A percentile compares a stretch with the other conserved stretches of the same genome.
phyloP scores from a whole-genome alignment of 2,113 vertebrate species.

The Chlorodrepanis virens region DNA sequence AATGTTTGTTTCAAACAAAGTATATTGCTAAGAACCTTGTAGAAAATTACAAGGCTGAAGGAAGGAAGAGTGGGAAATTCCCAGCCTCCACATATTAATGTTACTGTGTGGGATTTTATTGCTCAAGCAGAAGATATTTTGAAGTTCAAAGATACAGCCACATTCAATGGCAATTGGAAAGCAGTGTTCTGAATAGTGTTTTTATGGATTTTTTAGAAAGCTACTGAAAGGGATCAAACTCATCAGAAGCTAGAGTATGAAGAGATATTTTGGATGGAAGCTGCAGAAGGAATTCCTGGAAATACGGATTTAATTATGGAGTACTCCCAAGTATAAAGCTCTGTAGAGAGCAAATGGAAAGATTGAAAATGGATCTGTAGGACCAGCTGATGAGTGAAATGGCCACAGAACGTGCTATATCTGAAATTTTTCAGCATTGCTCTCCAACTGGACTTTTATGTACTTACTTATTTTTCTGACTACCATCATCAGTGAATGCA shows the following conservation, averaged over 20 bases:
- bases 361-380: background rate
- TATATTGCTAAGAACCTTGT: background rate
- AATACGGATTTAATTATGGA: background rate
- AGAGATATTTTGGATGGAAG: background rate
- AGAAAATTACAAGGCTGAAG: background rate
- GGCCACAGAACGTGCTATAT: background rate
- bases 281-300: background rate
- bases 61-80: background rate
- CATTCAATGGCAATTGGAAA: background rate
- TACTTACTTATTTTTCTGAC: background rate
- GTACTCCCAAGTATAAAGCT: background rate
- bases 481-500: background rate
- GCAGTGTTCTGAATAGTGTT: background rate
- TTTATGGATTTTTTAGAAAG: background rate
- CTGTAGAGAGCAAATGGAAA: background rate
- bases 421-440: background rate
- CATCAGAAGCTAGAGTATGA: background rate
- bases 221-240: background rate
- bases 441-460: background rate
- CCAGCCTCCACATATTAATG: background rate
- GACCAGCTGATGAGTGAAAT: background rate
- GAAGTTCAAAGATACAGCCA: background rate
- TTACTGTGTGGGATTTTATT: background rate
- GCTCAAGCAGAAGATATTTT: background rate
- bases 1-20: background rate